Conservation (phyloP, 2,888 invertebrate species). For the Macrosiphum euphorbiae region DNA sequence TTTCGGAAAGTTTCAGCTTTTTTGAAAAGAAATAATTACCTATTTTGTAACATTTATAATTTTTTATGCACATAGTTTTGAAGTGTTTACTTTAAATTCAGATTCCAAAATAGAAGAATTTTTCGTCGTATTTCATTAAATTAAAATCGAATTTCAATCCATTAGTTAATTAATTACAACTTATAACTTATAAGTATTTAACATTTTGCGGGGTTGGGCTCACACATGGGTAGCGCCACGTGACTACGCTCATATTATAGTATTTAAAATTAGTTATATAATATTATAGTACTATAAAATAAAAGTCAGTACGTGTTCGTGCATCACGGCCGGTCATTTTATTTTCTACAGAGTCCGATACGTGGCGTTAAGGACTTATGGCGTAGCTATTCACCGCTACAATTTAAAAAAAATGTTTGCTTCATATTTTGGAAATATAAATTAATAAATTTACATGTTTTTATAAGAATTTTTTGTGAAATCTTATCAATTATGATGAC, state of each 20-base stretch:
- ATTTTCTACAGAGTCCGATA: too few relatives aligned
- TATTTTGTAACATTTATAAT: too few relatives aligned
- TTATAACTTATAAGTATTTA: not conserved
- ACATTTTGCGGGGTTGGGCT: not conserved
- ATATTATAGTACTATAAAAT: too few relatives aligned
- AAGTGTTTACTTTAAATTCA: not conserved
- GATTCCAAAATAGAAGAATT: not conserved
- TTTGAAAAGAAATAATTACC: not conserved
- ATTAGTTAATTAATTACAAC: not conserved
- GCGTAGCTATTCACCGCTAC: too few relatives aligned
- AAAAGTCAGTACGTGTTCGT: too few relatives aligned
- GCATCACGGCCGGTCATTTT: too few relatives aligned
- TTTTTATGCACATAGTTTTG: not conserved
- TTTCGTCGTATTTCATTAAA: not conserved
- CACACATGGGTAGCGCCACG: not conserved
- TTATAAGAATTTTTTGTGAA: not conserved
- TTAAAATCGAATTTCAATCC: too few relatives aligned
- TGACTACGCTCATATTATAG: too few relatives aligned
- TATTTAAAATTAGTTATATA: too few relatives aligned
- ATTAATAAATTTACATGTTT: not conserved
- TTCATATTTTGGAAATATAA: not conserved
- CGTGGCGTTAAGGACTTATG: too few relatives aligned
- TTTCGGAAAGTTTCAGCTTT: not conserved
- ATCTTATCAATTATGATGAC: not conserved
- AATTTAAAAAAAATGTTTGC: not conserved